Evolutionary conservation across 2,888 invertebrate species (phyloP).

Genomic region (Anticlea derivata): DNA sequence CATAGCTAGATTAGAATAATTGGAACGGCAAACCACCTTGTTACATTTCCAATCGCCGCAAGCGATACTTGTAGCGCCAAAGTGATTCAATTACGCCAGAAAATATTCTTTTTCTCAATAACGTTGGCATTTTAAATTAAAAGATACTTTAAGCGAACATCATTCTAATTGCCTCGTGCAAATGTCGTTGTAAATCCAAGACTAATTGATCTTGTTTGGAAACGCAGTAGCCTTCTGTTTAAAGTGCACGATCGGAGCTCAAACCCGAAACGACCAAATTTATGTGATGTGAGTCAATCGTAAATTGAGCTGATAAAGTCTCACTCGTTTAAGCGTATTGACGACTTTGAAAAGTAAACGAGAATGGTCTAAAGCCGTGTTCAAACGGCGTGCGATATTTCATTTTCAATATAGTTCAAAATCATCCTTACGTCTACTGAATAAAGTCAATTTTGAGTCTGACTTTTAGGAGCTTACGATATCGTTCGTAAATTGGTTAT

Average conservation of each 20-base stretch:
- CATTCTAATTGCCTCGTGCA: constrained; percentile 21
- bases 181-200: constrained; percentile 9
- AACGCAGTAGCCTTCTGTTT: constrained; percentile 11
- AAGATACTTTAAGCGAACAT: constrained; percentile 11
- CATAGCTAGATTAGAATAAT: constrained; percentile 52
- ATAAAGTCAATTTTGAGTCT: too few relatives aligned
- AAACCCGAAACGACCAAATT: neutral
- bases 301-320: too few relatives aligned
- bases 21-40: constrained; percentile 59
- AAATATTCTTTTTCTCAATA: constrained; percentile 19
- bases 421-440: too few relatives aligned
- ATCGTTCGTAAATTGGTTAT: too few relatives aligned
- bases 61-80: constrained; percentile 19
- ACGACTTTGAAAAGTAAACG: too few relatives aligned
- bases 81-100: constrained; percentile 18
- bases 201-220: constrained; percentile 18
- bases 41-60: constrained; percentile 53
- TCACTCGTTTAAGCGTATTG: too few relatives aligned
- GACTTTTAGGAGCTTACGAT: too few relatives aligned
- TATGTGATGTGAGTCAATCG: too few relatives aligned
- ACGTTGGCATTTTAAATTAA: constrained; percentile 12
- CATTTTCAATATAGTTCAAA: too few relatives aligned
- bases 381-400: too few relatives aligned
- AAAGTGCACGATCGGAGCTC: neutral
- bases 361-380: too few relatives aligned